These are phyloP conservation scores for Aproaerema taeniolella DNA, from an alignment of 2,888 invertebrate genomes.

Conservation along the genomic window DNA sequence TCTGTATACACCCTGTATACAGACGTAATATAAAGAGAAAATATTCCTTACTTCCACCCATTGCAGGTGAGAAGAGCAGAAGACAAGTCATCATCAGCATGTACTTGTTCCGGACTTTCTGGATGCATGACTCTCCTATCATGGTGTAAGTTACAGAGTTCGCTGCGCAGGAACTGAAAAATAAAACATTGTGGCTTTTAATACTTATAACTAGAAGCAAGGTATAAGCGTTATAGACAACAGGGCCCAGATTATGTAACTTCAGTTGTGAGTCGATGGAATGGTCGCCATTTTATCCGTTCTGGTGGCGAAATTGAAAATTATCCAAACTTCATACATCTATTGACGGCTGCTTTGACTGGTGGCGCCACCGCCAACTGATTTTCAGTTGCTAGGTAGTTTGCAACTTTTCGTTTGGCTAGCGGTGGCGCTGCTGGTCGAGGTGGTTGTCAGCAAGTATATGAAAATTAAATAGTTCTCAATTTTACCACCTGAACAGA, in stretches of 20 bases:
- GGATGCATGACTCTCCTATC: constrained; percentile 74
- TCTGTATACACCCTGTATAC: too few relatives aligned
- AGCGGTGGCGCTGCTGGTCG: too few relatives aligned
- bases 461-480: too few relatives aligned
- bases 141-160: constrained; percentile 78
- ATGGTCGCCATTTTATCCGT: too few relatives aligned
- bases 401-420: too few relatives aligned
- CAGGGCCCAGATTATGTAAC: background rate
- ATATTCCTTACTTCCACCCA: too few relatives aligned
- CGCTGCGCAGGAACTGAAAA: constrained; percentile 61
- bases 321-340: background rate
- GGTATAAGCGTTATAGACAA: background rate
- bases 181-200: background rate
- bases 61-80: constrained; percentile 55
- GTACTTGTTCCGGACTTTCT: constrained; percentile 55
- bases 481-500: too few relatives aligned
- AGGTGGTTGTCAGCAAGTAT: too few relatives aligned
- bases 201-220: background rate
- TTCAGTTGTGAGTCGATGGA: background rate
- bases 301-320: too few relatives aligned
- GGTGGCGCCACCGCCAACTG: too few relatives aligned
- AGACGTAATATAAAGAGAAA: too few relatives aligned
- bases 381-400: too few relatives aligned
- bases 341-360: background rate
- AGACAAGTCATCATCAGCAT: constrained; percentile 66